These are phyloP conservation scores for Kryptopterus vitreolus DNA, from an alignment of 2,797 vertebrate genomes.

Conservation along the genomic window DNA sequence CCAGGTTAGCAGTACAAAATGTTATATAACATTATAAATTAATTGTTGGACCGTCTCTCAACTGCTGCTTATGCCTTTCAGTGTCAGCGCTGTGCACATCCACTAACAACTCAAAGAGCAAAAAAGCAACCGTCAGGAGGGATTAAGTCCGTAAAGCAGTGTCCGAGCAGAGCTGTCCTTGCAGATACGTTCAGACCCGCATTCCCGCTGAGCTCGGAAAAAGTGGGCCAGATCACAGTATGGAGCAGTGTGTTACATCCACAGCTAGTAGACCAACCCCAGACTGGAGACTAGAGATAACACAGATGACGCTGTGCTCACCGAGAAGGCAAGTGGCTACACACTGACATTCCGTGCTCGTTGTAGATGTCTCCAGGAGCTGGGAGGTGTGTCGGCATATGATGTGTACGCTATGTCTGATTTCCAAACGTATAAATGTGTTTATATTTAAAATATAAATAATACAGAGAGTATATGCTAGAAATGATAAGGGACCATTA, in stretches of 20 bases:
- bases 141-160: conserved; percentile 35
- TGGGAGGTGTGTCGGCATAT: conserved; percentile 16
- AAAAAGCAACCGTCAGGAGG: conserved; percentile 19
- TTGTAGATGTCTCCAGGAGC: neutral
- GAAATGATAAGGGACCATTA: neutral
- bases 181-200: conserved; percentile 35
- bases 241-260: conserved; percentile 17
- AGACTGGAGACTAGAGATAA: conserved; percentile 25
- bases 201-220: neutral
- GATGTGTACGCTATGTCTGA: neutral
- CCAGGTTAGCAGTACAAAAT: neutral
- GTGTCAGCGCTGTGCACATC: neutral
- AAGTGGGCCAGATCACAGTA: conserved; percentile 51
- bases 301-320: neutral
- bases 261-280: conserved; percentile 15
- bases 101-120: conserved; percentile 29
- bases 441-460: conserved; percentile 69
- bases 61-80: neutral
- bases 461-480: conserved; percentile 34
- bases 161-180: conserved; percentile 20
- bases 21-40: too few relatives aligned
- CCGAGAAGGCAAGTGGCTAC: neutral
- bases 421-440: conserved; percentile 28
- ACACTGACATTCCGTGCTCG: neutral
- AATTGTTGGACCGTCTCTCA: neutral